phyloP scores from a whole-genome alignment of 2,113 vertebrate genomes.

The Synodontis membranacea region DNA sequence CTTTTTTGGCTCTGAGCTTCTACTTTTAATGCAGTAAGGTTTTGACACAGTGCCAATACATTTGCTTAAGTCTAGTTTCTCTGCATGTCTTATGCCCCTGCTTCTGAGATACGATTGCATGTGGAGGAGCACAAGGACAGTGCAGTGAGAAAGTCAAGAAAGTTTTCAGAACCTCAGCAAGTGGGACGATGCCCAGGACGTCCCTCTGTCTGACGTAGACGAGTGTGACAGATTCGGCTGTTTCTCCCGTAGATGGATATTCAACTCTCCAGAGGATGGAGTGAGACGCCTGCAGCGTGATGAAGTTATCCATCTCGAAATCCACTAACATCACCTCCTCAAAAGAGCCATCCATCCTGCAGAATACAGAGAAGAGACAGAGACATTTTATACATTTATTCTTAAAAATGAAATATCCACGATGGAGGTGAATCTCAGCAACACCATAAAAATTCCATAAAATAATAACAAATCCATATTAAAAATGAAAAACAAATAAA shows the following conservation, averaged over 20 bases:
- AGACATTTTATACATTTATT: background rate
- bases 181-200: constrained; percentile 24
- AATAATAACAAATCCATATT: background rate
- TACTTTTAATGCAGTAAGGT: background rate
- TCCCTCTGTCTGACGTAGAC: constrained; percentile 26
- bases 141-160: background rate
- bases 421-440: background rate
- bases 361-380: constrained; percentile 7
- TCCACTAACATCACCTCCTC: constrained; percentile 32
- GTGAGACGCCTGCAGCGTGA: constrained; percentile 22
- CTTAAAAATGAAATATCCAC: background rate
- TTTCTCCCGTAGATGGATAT: constrained; percentile 24
- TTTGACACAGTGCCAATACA: background rate
- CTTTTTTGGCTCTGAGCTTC: background rate
- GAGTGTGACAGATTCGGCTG: constrained; percentile 1
- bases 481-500: background rate
- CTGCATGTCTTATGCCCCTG: background rate
- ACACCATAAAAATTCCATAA: background rate
- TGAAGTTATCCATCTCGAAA: constrained; percentile 34
- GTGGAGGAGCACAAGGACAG: background rate
- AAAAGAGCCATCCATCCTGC: constrained; percentile 21
- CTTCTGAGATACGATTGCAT: background rate
- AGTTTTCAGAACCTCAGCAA: constrained; percentile 9
- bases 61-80: background rate
- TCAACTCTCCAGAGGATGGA: constrained; percentile 21